Evolutionary conservation across 2,797 vertebrate species (phyloP), one percentile per base, ranked within the genome.

Genomic region (Takifugu rubripes): DNA sequence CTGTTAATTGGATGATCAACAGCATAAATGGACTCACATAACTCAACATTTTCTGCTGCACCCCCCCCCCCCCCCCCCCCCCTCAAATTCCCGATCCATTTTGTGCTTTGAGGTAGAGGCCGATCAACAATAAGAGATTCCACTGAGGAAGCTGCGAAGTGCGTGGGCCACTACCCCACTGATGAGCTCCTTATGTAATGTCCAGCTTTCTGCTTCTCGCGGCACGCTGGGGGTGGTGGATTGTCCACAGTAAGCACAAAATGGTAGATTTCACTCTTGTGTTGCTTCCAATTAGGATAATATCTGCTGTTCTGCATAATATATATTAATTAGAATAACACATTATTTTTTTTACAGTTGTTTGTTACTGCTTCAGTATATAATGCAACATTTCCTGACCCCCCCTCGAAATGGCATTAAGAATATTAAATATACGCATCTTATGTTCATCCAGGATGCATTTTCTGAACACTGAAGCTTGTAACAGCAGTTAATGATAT

Each of bases 181-280:
- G 84, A 90, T 88, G 84, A 88, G 84, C 72, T 65, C 74, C 77
- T 89, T 89, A 90, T 90, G 86, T 84, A 88, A 89, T 78, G 78
- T 81, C 79, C 52, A 56, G 83, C 77, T 84, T 81, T 69, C 82
- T 74, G 36, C 66, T 75, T 80, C 74, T 70, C 77, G 42, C 47
- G 47, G 59, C 72, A 49, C 31, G 17, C 72, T 74, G 65, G 49
- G 74, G 66, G 44, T 40, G 12, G 12, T 78, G 64, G 69, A 75
- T 70, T 62, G 70, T 74, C 61, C 75, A 67, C 52, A 60, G 66
- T 29, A 60, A 75, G 65, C 50, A 33, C 60, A 61, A 29, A 62
- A 72, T 73, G 75, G 59, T 48, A 58, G 61, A 21, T 52, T 64
- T 45, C n/a, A 10, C 12, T 72, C 55, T 40, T 40, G 36, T 12